A percentile compares a stretch with the other conserved stretches of the same genome.
Evolutionary conservation across 2,797 vertebrate genomes (phyloP).

Genomic region (Monodelphis domestica): DNA sequence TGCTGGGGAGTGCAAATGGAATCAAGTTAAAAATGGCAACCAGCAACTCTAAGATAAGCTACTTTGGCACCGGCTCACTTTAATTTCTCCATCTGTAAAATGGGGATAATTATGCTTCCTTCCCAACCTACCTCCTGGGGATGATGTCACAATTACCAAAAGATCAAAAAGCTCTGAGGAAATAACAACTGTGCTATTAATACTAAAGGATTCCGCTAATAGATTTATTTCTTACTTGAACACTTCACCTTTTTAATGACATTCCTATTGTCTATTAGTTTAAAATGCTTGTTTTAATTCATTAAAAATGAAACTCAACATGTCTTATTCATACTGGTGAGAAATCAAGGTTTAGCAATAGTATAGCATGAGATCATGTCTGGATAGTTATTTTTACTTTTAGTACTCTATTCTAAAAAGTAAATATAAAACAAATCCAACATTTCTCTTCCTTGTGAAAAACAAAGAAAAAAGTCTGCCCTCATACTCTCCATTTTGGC

Average conservation of each 20-base stretch:
- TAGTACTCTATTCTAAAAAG: not conserved
- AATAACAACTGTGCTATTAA: slow-evolving; percentile 15
- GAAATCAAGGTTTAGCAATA: slow-evolving; percentile 56
- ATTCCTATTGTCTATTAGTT: slow-evolving; percentile 63
- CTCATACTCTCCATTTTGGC: slow-evolving; percentile 28
- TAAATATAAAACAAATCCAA: slow-evolving; percentile 46
- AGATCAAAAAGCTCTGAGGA: not conserved
- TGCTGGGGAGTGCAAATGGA: slow-evolving; percentile 28
- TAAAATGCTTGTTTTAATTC: slow-evolving; percentile 18
- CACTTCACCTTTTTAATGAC: slow-evolving; percentile 44
- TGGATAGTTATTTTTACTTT: not conserved
- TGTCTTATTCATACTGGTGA: not conserved
- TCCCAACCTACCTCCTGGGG: not conserved
- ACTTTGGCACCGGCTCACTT: not conserved
- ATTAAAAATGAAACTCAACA: not conserved
- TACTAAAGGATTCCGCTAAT: not conserved
- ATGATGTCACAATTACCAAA: slow-evolving; percentile 5
- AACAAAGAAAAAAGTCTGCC: slow-evolving; percentile 45
- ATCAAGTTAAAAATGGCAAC: slow-evolving; percentile 52
- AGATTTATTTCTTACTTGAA: slow-evolving; percentile 7
- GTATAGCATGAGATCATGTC: not conserved
- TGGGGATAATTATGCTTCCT: slow-evolving; percentile 39
- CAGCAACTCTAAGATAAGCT: not conserved
- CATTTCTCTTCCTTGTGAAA: slow-evolving; percentile 65
- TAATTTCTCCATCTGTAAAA: slow-evolving; percentile 69